Evolutionary conservation across 2,113 vertebrate species (phyloP).

Genomic region (Scartelaos histophorus): DNA sequence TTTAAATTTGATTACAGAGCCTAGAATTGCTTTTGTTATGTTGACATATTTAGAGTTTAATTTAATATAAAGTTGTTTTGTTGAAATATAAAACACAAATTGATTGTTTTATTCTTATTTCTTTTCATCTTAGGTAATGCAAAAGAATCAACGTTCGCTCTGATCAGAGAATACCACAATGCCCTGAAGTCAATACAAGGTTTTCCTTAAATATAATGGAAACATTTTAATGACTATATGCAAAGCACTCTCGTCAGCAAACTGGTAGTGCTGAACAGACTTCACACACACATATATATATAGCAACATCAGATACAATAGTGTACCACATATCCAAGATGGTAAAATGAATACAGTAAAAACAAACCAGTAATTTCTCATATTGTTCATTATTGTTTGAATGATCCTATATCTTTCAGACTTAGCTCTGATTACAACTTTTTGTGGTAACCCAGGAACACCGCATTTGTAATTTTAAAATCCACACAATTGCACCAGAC

Average conservation of each 20-base stretch:
- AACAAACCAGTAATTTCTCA: too few relatives aligned
- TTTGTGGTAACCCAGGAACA: too few relatives aligned
- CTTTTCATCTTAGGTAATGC: constrained; percentile 1
- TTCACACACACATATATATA: background rate
- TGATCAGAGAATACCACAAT: background rate
- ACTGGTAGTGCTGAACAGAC: background rate
- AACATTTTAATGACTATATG: background rate
- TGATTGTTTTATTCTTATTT: background rate
- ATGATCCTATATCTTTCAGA: too few relatives aligned
- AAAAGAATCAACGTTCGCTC: constrained; percentile 5
- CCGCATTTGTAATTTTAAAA: too few relatives aligned
- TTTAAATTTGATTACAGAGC: background rate
- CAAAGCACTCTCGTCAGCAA: background rate
- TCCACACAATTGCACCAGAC: too few relatives aligned
- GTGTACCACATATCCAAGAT: background rate
- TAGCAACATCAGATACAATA: background rate
- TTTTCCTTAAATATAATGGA: background rate
- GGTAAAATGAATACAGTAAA: background rate
- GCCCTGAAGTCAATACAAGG: constrained; percentile 3
- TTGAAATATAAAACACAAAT: background rate
- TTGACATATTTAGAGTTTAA: background rate
- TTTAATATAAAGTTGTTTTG: background rate
- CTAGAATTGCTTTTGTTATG: background rate
- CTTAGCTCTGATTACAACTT: too few relatives aligned
- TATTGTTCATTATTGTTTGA: too few relatives aligned